Evolutionary conservation across 2,888 invertebrate species (phyloP).

Genomic region (Dynastes maya): DNA sequence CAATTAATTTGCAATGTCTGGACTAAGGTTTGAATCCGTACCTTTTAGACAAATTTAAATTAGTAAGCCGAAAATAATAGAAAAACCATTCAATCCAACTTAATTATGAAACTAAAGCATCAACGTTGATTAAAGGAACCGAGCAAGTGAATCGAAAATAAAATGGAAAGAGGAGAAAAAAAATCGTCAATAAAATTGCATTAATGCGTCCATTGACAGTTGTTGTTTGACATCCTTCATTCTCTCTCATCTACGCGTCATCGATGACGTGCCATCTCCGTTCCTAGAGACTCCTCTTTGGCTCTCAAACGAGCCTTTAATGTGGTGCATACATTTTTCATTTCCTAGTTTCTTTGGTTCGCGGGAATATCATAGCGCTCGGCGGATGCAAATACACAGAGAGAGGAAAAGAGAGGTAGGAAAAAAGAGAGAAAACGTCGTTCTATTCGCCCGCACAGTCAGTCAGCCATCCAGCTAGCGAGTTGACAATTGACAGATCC

Average conservation of each 20-base stretch:
- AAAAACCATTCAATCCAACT: too few relatives aligned
- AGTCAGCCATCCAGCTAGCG: conserved; percentile 57
- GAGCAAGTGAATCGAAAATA: neutral
- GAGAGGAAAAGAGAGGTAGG: too few relatives aligned
- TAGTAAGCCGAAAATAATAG: too few relatives aligned
- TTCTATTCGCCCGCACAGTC: neutral
- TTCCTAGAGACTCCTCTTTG: conserved; percentile 29
- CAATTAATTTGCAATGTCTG: too few relatives aligned
- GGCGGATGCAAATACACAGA: conserved; percentile 61
- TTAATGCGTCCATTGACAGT: conserved; percentile 43
- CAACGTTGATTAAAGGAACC: neutral
- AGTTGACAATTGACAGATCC: conserved; percentile 68
- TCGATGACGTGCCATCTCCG: conserved; percentile 27
- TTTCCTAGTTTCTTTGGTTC: conserved; percentile 63
- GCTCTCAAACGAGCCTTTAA: conserved; percentile 65
- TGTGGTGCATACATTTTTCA: conserved; percentile 67
- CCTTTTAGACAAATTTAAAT: too few relatives aligned
- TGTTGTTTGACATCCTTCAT: conserved; percentile 29
- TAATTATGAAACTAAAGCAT: neutral
- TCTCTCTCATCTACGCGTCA: conserved; percentile 15
- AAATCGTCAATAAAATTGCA: conserved; percentile 20
- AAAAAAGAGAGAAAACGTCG: neutral
- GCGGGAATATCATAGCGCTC: conserved; percentile 57
- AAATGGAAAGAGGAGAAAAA: neutral
- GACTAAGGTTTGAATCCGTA: too few relatives aligned